Evolutionary conservation across 92 coral and sea anemone genomes (phyloP).

Genomic region (Palythoa heliodiscus): DNA sequence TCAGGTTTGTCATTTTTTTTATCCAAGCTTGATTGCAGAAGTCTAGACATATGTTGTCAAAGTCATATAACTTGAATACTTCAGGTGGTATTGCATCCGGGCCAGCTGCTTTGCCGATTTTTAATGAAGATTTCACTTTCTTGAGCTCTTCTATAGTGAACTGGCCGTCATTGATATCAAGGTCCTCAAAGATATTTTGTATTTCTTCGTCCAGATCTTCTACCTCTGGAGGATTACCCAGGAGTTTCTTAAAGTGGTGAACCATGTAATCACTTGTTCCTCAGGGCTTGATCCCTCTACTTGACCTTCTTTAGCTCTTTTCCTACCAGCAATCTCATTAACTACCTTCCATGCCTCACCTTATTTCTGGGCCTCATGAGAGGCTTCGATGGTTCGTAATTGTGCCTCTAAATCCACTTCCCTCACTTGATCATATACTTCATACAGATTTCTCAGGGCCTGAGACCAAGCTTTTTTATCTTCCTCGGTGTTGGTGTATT

Average conservation of each 20-base stretch:
- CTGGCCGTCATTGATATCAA: slow-evolving; percentile 30
- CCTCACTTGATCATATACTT: slow-evolving; percentile 34
- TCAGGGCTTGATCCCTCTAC: slow-evolving; percentile 47
- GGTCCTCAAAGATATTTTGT: slow-evolving; percentile 23
- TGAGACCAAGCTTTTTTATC: slow-evolving; percentile 22
- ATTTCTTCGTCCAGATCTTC: slow-evolving; percentile 18
- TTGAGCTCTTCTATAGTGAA: slow-evolving; percentile 44
- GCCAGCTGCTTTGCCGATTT: slow-evolving; percentile 42
- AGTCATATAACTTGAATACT: too few relatives aligned
- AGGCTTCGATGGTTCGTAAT: slow-evolving; percentile 31
- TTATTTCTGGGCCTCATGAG: slow-evolving; percentile 37
- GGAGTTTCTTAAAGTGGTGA: slow-evolving; percentile 56
- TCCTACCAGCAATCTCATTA: slow-evolving; percentile 51
- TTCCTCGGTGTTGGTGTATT: slow-evolving; percentile 21
- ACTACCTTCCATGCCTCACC: slow-evolving; percentile 52
- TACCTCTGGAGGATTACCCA: slow-evolving; percentile 47
- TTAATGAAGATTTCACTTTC: slow-evolving; percentile 16
- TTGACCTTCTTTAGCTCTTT: slow-evolving; percentile 31
- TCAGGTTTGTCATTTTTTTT: too few relatives aligned
- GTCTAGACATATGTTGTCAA: background rate
- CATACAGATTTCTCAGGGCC: slow-evolving; percentile 28
- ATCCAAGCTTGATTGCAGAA: too few relatives aligned
- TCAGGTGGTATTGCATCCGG: slow-evolving; percentile 44
- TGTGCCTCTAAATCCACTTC: slow-evolving; percentile 41
- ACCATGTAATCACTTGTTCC: slow-evolving; percentile 45